Evolutionary conservation across 1,140 invertebrate genomes (phyloP).

Genomic region (Onthophagus taurus): DNA sequence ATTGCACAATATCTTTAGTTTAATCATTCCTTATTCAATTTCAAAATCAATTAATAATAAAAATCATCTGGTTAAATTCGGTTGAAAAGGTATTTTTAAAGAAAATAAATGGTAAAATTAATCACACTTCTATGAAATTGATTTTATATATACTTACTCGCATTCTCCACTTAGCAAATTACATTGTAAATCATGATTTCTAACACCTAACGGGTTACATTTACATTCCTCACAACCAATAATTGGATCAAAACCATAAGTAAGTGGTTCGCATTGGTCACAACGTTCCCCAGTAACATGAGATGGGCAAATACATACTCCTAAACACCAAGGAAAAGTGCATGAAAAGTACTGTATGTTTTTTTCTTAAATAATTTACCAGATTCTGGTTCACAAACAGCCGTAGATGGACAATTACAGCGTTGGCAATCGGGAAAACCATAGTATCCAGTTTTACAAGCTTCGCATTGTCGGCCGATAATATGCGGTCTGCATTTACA

Average conservation of each 20-base stretch:
- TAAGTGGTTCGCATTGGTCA: conserved; percentile 76
- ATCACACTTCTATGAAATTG: background rate
- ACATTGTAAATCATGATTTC: conserved; percentile 72
- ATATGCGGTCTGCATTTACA: conserved; percentile 90
- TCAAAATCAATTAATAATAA: too few species aligned
- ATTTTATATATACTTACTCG: conserved; percentile 41
- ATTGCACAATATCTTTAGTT: too few species aligned
- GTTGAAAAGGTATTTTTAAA: too few species aligned
- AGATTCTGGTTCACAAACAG: conserved; percentile 65
- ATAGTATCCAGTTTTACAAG: conserved; percentile 85
- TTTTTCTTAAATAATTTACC: conserved; percentile 35
- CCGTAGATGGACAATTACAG: conserved; percentile 75
- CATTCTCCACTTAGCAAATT: conserved; percentile 79
- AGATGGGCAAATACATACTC: conserved; percentile 72
- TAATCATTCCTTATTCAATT: too few species aligned
- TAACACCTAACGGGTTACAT: conserved; percentile 76
- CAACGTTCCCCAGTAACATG: conserved; percentile 76
- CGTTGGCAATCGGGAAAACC: conserved; percentile 90
- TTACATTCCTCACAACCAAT: conserved; percentile 94
- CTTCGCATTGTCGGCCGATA: conserved; percentile 84
- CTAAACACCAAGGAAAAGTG: conserved; percentile 28
- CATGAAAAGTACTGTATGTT: background rate
- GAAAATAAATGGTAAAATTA: background rate
- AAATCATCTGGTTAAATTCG: too few species aligned
- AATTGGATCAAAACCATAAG: conserved; percentile 90